Base-by-base conservation (phyloP, 2,113 vertebrate genomes). In the Taxidea taxus region DNA sequence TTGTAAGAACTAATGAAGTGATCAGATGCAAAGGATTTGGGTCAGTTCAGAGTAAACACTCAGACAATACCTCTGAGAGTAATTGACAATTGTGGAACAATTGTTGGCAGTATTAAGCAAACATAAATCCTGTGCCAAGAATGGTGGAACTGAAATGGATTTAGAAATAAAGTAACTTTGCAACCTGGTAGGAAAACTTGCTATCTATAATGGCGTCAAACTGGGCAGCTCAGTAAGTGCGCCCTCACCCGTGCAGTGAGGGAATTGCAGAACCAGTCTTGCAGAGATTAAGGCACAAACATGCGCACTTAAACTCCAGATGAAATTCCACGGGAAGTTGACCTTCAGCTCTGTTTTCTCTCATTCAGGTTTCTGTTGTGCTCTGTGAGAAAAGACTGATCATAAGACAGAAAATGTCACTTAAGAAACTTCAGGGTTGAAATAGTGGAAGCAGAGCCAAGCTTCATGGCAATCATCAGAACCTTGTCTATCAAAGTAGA, bases 401-500 rank as follows among this genome's bases (percentile, higher is more conserved):
- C 39, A 42, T 34, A 42, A 94, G 27, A 20, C 70, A 81, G 34
- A 42, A 90, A 97, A 78, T 31, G 3, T 47, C 74, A 81, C 23
- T 47, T 72, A 92, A 94, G 90, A 98, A 96, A 51, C 56, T 95
- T 95, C 86, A 82, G 87, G 86, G 87, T 94, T 96, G 96, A 94
- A 96, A 97, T 96, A 97, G 98, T 98, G 97, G 90, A 87, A 70
- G 3, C 83, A 93, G 89, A 92, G 95, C 74, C 74, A 96, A 97
- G 94, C 75, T 89, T 78, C 70, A 21, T 90, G 92, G 95, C 96
- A 97, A 96, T 96, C 94, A 97, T 88, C n/a, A 83, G 21, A 98
- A 95, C 89, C 72, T 98, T 77, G 90, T 97, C 98, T 98, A 97
- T 93, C 66, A 97, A 97, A 83, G 80, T 96, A 95, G 95, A 98